Conservation (phyloP, 2,797 vertebrate species). For the Denticeps clupeoides region DNA sequence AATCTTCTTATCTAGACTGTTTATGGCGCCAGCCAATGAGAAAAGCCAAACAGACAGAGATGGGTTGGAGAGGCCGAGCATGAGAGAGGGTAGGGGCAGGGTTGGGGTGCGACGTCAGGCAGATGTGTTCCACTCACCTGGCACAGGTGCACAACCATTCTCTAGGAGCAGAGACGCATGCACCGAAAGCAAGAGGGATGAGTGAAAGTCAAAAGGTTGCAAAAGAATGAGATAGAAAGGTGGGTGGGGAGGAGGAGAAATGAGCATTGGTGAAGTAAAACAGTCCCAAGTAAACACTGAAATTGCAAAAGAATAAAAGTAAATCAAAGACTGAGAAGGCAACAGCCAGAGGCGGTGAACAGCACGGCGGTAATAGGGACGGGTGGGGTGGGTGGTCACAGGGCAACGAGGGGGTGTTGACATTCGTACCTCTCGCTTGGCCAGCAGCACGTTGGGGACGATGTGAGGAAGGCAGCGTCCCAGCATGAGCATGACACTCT, state of each 20-base stretch:
- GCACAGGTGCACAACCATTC: slow-evolving; percentile 96
- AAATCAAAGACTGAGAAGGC: slow-evolving; percentile 9
- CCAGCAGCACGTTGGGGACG: slow-evolving; percentile 93
- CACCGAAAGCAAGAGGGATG: slow-evolving; percentile 87
- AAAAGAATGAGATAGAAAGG: slow-evolving; percentile 17
- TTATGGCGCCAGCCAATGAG: slow-evolving; percentile 2
- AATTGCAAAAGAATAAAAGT: slow-evolving; percentile 30
- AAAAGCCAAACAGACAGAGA: slow-evolving; percentile 22
- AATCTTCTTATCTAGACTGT: background rate
- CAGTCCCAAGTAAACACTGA: slow-evolving; percentile 17
- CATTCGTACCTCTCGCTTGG: slow-evolving; percentile 95
- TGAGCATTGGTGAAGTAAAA: slow-evolving; percentile 34
- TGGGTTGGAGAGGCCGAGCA: background rate
- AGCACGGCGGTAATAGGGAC: slow-evolving; percentile 4
- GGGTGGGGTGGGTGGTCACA: too few relatives aligned
- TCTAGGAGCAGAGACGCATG: slow-evolving; percentile 94
- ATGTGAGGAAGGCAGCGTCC: slow-evolving; percentile 97
- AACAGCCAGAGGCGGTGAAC: slow-evolving; percentile 12
- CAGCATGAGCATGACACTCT: slow-evolving; percentile 95
- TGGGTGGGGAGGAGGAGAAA: slow-evolving; percentile 24
- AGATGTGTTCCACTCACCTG: slow-evolving; percentile 81
- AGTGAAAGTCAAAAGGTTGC: slow-evolving; percentile 60
- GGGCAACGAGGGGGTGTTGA: too few relatives aligned
- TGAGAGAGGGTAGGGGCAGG: slow-evolving; percentile 26
- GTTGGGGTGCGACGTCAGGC: slow-evolving; percentile 57